These are phyloP conservation scores for Bubalus kerabau DNA, from an alignment of 2,113 vertebrate species.

Conservation along the genomic window DNA sequence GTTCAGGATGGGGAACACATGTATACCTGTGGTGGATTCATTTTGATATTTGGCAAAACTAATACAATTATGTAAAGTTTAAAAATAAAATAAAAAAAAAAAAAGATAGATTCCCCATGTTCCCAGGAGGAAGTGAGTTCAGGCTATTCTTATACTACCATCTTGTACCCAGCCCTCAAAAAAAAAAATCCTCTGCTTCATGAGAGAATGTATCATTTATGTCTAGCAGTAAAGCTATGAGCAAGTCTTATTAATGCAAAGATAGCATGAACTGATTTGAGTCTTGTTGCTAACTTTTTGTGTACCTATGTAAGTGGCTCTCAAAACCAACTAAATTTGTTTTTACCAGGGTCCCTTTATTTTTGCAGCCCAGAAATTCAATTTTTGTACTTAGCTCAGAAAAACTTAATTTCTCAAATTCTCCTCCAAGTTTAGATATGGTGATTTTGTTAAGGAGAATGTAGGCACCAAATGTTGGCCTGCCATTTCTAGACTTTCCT, in stretches of 20 bases:
- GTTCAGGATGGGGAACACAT: no score
- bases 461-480: neutral
- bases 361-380: neutral
- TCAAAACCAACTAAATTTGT: neutral
- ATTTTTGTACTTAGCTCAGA: neutral
- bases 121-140: neutral
- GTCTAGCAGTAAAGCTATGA: neutral
- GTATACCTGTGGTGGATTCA: no score
- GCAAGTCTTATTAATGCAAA: neutral
- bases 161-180: neutral
- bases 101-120: neutral
- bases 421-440: neutral
- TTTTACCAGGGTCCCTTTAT: neutral
- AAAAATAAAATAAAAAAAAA: no score
- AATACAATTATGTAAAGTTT: no score
- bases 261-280: neutral
- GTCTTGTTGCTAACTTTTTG: neutral
- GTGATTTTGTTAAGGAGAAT: neutral
- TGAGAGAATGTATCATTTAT: neutral
- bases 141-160: neutral
- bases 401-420: neutral
- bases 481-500: neutral
- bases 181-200: neutral
- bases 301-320: neutral
- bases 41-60: no score